A percentile compares a stretch with the other conserved stretches of the same genome.
These are phyloP conservation scores for Cervus canadensis DNA, from an alignment of 2,113 vertebrate species.

Conservation along the genomic window DNA sequence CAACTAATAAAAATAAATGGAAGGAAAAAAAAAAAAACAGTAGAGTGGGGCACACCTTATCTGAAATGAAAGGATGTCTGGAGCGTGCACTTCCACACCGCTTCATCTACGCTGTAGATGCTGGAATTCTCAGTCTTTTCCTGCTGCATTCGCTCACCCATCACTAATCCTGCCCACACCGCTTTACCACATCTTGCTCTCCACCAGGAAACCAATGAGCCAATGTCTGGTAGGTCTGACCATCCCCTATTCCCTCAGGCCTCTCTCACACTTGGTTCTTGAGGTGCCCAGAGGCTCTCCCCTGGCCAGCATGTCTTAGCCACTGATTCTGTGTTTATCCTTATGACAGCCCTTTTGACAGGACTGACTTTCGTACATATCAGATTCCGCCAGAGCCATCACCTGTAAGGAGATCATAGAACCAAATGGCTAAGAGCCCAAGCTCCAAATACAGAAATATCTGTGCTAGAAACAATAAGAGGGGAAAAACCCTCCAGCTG, in stretches of 20 bases:
- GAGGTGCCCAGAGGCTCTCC: background rate
- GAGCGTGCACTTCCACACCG: background rate
- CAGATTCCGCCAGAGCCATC: background rate
- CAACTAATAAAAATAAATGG: too few species aligned
- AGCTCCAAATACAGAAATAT: background rate
- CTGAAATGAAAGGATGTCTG: background rate
- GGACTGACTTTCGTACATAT: background rate
- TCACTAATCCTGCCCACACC: background rate
- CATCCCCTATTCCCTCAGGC: background rate
- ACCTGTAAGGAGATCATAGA: background rate
- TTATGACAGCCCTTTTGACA: background rate
- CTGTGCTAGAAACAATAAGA: background rate
- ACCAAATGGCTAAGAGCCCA: background rate
- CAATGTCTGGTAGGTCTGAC: background rate
- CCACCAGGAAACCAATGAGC: background rate
- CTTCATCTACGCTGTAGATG: background rate
- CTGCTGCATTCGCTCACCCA: background rate
- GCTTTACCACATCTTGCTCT: background rate
- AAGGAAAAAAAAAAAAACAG: too few species aligned
- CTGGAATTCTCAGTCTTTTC: background rate
- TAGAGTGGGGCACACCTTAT: background rate
- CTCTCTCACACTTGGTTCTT: background rate
- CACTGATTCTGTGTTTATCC: background rate
- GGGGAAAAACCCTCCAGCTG: background rate
- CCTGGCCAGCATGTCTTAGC: background rate